These are phyloP conservation scores for Tautogolabrus adspersus DNA, from an alignment of 2,113 vertebrate species.

Conservation along the genomic window DNA sequence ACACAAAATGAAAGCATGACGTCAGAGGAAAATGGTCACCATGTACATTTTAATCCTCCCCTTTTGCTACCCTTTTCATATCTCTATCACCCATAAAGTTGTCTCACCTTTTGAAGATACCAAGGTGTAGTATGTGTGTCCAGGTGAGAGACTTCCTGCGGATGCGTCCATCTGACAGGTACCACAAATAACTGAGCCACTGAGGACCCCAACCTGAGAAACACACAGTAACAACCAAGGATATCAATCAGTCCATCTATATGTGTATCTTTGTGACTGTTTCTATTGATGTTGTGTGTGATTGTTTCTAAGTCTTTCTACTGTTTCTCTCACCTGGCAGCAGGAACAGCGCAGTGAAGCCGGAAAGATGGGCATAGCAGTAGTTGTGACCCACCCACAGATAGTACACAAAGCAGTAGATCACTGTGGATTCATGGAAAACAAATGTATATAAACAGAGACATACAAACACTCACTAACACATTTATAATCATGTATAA, in stretches of 20 bases:
- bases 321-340: slow-evolving; percentile 73
- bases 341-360: slow-evolving; percentile 80
- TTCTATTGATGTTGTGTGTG: background rate
- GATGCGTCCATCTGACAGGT: slow-evolving; percentile 78
- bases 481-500: background rate
- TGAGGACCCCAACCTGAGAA: slow-evolving; percentile 81
- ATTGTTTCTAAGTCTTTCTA: background rate
- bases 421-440: slow-evolving; percentile 74
- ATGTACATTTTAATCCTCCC: too few species aligned
- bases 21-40: too few species aligned
- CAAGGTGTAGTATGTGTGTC: slow-evolving; percentile 88
- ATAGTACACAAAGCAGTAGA: slow-evolving; percentile 82
- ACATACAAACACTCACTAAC: background rate
- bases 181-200: slow-evolving; percentile 88
- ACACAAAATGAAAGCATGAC: too few species aligned
- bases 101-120: slow-evolving; percentile 87
- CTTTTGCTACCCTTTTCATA: background rate
- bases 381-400: slow-evolving; percentile 78
- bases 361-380: slow-evolving; percentile 79
- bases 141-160: slow-evolving; percentile 68
- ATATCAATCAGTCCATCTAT: background rate
- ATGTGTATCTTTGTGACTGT: background rate
- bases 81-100: background rate
- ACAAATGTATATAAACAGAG: background rate
- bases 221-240: background rate